These are phyloP conservation scores for Habropoda laboriosa DNA, from an alignment of 1,140 invertebrate genomes.

Conservation along the genomic window DNA sequence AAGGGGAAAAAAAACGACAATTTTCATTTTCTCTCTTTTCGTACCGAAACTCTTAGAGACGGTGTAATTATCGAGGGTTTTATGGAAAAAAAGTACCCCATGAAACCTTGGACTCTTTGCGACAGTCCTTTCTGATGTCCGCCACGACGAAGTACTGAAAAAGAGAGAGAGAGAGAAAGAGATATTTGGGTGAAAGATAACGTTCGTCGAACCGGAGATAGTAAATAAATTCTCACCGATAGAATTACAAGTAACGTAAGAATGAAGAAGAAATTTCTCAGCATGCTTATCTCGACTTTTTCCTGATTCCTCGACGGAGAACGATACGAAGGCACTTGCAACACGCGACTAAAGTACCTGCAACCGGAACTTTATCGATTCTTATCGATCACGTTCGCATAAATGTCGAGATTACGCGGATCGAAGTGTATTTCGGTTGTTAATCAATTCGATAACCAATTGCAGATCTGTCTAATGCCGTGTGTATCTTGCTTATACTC, in stretches of 20 bases:
- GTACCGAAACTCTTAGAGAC: background rate
- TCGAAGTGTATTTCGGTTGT: background rate
- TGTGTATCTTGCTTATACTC: background rate
- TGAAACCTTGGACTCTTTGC: slow-evolving; percentile 61
- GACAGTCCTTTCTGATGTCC: slow-evolving; percentile 68
- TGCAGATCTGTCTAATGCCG: background rate
- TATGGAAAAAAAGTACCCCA: slow-evolving; percentile 55
- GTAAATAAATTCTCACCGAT: background rate
- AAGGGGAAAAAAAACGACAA: background rate
- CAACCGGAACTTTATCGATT: background rate
- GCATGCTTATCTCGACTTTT: background rate
- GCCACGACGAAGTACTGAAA: slow-evolving; percentile 30
- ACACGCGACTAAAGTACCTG: too few relatives aligned
- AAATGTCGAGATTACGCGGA: slow-evolving; percentile 15
- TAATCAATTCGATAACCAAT: slow-evolving; percentile 22
- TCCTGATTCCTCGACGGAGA: too few relatives aligned
- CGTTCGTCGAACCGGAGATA: too few relatives aligned
- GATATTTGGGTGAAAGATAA: background rate
- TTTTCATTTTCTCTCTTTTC: background rate
- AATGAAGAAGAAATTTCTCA: background rate
- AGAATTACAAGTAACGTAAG: background rate
- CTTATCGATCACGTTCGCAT: slow-evolving; percentile 2
- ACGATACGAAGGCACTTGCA: background rate
- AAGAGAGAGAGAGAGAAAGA: background rate
- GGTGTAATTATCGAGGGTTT: background rate